Base-by-base conservation (phyloP, 2,888 invertebrate species). In the Trissolcus japonicus region DNA sequence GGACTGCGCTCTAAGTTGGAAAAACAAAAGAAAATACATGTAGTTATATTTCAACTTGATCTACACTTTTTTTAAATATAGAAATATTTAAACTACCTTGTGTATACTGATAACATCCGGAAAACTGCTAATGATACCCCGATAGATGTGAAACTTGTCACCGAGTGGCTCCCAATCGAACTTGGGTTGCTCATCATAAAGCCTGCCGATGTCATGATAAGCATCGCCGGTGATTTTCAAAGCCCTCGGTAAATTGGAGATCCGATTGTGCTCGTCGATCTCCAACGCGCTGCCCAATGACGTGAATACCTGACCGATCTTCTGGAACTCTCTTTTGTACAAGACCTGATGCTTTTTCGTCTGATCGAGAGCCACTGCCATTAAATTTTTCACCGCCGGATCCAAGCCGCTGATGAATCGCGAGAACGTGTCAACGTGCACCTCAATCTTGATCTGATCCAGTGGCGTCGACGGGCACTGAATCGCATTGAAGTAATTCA, bases 121-220 rank as follows among this genome's bases (percentile, higher is more conserved):
- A 86, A 97, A 96, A 74, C 94, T 94, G 69, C 94, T 93, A 7
- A 98, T 93, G 65, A 98, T 94, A 62, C 99, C 98, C 89, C 96
- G 96, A 90, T 98, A 98, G 82, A 98, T 94, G 86, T 97, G 97
- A 80, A 99, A 92, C 82, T 95, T 94, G 89, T 99, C 98, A 53
- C 95, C 93, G 29, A 98, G 91, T 0, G 96, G 96, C 83, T 97
- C 96, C 94, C 96, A 96, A 89, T 97, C 97, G 67, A 92, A 92
- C 87, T 95, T 95, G 0, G 96, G 95, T 88, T 98, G 97, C 68
- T 97, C 96, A 80, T 97, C 97, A 89, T 94, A 97, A 88, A 97
- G 91, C 85, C 94, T 93, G 0, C 96, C 98, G 80, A 98, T 96
- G 71, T 94, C 94, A 83, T 96, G 95, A 88, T 96, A 98, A 1